A percentile compares a stretch with the other conserved stretches of the same genome.
Conservation (phyloP, 2,797 vertebrate species). For the Catostomus latipinnis region DNA sequence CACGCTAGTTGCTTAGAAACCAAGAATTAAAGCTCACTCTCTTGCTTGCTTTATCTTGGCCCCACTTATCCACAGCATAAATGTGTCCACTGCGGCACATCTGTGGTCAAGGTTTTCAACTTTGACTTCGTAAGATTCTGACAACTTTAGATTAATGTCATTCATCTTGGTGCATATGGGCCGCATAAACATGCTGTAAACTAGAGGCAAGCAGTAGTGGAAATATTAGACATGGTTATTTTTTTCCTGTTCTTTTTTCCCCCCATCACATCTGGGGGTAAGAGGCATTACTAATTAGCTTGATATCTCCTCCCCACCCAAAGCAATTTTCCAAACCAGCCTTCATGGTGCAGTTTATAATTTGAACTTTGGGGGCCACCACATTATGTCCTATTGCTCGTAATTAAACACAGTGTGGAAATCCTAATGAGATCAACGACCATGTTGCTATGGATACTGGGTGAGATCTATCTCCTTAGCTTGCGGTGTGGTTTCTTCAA, state of each 20-base stretch:
- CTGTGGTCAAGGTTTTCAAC: constrained; percentile 37
- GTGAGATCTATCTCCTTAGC: constrained; percentile 72
- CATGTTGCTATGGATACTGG: constrained; percentile 80
- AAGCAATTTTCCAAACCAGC: constrained; percentile 71
- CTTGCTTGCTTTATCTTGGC: constrained; percentile 18
- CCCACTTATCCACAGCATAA: constrained; percentile 29
- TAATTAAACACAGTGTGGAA: constrained; percentile 74
- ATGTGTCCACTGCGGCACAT: constrained; percentile 25
- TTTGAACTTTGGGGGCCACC: constrained; percentile 74
- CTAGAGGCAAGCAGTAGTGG: background rate
- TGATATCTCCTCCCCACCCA: constrained; percentile 70
- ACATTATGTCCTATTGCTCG: constrained; percentile 71
- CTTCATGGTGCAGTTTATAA: constrained; percentile 75
- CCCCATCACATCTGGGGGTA: background rate
- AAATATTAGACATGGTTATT: background rate
- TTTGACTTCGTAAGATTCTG: constrained; percentile 16
- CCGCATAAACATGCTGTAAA: background rate
- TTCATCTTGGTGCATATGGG: background rate
- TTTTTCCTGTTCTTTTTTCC: background rate
- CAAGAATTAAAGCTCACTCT: constrained; percentile 49
- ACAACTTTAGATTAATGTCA: background rate
- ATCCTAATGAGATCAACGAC: constrained; percentile 77
- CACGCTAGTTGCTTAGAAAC: constrained; percentile 64
- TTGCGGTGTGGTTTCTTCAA: constrained; percentile 60
- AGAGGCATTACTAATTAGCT: constrained; percentile 59